Base-by-base conservation (phyloP, 2,888 invertebrate genomes). In the Kryphioiulus occultus region DNA sequence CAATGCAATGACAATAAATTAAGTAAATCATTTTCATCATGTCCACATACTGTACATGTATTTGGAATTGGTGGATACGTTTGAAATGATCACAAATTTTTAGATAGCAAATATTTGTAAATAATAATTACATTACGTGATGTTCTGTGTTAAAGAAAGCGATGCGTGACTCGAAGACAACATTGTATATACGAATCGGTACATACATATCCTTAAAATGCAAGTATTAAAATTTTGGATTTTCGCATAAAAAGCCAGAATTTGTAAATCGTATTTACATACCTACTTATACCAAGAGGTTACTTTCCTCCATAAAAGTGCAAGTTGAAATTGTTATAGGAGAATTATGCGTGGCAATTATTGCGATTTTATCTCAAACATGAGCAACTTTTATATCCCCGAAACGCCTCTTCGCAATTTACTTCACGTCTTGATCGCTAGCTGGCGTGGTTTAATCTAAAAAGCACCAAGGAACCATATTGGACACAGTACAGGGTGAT, bases 341-440 rank as follows among this genome's bases (percentile, higher is more conserved):
- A 30, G 30, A 78, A 78, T 78, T 78, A 78, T 30, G 30, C 78
- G 26, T 26, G 7, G 78, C 78, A 78, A 78, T 78, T 78, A 78
- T 78, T 78, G 30, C 10, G 30, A 78, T 78, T 78, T 78, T 30
- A 78, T 78, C 78, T 30, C 26, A 30, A 78, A 30, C 15, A 12
- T 30, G 30, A 78, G 78, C 30, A 78, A 78, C 78, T 78, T 78
- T 30, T 78, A 78, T 78, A 30, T 78, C 26, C 78, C 78, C 78
- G 30, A 78, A 78, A 78, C 78, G 78, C 78, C 78, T 30, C 78
- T 26, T 78, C 30, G 30, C 78, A 78, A 78, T 26, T 30, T 78
- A 78, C 59, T 78, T 26, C 1, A 78, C 78, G 26, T 30, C 26
- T 10, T 78, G 30, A 30, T 26, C 30, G 10, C 19, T 53, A 19